Evolutionary conservation across 2,113 vertebrate species (phyloP), one percentile per base, ranked within the genome.

Genomic region (Pseudois nayaur): DNA sequence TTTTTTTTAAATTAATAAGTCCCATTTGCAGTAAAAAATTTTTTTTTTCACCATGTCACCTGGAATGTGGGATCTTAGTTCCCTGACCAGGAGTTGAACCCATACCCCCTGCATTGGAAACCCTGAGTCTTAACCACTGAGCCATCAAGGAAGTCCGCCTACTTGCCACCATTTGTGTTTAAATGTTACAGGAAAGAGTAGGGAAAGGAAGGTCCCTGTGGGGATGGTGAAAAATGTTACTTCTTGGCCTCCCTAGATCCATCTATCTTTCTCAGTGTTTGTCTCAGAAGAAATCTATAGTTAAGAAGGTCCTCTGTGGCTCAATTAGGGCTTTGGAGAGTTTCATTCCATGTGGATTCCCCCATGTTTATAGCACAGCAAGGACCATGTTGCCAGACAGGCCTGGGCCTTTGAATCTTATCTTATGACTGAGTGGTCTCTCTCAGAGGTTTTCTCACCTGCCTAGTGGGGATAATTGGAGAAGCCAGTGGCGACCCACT

Each of bases 11-110:
- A 74, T 74, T 74, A 97, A 97, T 54, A 82, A 97, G 71, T 94
- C 74, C 96, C 94, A 79, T 95, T 98, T 55, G 95, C 95, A 97
- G 90, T 97, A 98, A 97, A 96, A 67, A 5, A 45, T 7, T 0
- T 2, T 23, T 43, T 17, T 14, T 43, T 74, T 74, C 36, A 74
- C 36, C 36, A 14, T 74, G 71, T 25, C 21, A 27, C 71, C 1
- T 23, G 71, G 36, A 23, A 74, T 43, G 36, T 74, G 36, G 71
- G 36, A 43, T 74, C 71, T 74, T 43, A 74, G 36, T 74, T 43
- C 21, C 71, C 36, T 74, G 36, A 43, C 36, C 36, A 74, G 71
- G 71, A 43, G 21, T 14, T 74, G 71, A 74, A 43, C 21, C 29
- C 21, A 12, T 12, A 43, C 21, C 36, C 11, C 71, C 6, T 74